Evolutionary conservation across 2,113 vertebrate genomes (phyloP).

Genomic region (Phocoena phocoena): DNA sequence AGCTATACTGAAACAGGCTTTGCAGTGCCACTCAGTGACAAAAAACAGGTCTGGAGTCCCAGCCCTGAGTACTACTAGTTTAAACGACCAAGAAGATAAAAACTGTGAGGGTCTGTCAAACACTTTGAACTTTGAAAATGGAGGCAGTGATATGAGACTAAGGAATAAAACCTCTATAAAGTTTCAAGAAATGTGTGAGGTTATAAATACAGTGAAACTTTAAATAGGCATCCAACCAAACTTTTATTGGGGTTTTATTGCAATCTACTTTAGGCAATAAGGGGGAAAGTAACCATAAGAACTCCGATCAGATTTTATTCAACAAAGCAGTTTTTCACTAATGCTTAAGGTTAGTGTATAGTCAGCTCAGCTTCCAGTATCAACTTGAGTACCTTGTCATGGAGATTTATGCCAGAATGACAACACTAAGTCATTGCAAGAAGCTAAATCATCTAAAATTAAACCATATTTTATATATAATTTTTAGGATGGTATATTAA

Average conservation of each 20-base stretch:
- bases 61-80: background rate
- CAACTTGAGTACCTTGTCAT: constrained; percentile 50
- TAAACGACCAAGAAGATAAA: background rate
- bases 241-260: constrained; percentile 78
- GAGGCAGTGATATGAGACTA: background rate
- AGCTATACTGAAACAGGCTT: background rate
- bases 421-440: constrained; percentile 67
- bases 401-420: constrained; percentile 60
- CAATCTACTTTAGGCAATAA: constrained; percentile 72
- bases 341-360: constrained; percentile 65
- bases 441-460: constrained; percentile 57
- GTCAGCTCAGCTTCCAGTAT: constrained; percentile 64
- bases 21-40: background rate
- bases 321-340: constrained; percentile 72
- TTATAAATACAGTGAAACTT: constrained; percentile 73
- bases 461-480: constrained; percentile 64
- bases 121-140: constrained; percentile 29
- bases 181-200: constrained; percentile 44
- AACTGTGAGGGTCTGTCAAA: background rate
- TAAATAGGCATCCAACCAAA: constrained; percentile 64
- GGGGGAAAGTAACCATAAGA: constrained; percentile 64
- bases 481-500: constrained; percentile 62
- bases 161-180: constrained; percentile 55
- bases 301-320: constrained; percentile 55
- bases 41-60: background rate